These are phyloP conservation scores for Rostratula benghalensis DNA, from an alignment of 2,113 vertebrate species.

Conservation along the genomic window DNA sequence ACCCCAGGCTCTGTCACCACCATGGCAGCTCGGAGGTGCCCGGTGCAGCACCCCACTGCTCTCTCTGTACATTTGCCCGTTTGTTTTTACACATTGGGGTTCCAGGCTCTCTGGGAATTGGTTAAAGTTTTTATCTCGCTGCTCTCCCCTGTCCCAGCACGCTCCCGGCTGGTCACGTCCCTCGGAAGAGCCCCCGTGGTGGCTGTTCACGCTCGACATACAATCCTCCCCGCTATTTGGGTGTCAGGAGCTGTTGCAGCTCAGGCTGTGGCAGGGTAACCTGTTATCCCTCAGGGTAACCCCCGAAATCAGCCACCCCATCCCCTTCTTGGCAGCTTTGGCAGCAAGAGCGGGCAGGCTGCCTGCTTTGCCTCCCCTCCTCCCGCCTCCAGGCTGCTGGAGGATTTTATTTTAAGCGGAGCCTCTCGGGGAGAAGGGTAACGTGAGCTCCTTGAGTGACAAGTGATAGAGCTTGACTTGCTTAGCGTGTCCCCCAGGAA, in stretches of 20 bases:
- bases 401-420: conserved; percentile 36
- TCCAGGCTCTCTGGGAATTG: background rate
- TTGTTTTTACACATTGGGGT: background rate
- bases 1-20: background rate
- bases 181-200: background rate
- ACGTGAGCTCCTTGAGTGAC: conserved; percentile 59
- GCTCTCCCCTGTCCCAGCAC: background rate
- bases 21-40: background rate
- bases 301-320: background rate
- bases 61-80: fast-evolving
- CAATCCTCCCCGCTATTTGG: background rate
- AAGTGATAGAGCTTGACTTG: conserved; percentile 36
- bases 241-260: background rate
- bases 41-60: background rate
- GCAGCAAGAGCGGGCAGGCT: background rate
- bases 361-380: background rate
- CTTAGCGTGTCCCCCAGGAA: conserved; percentile 53
- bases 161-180: background rate
- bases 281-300: background rate
- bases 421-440: background rate
- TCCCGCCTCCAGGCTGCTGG: background rate
- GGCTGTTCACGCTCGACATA: fast-evolving
- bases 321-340: background rate
- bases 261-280: background rate
- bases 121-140: conserved; percentile 44